phyloP scores from a whole-genome alignment of 2,797 vertebrate genomes.

The Ptychadena robeensis region DNA sequence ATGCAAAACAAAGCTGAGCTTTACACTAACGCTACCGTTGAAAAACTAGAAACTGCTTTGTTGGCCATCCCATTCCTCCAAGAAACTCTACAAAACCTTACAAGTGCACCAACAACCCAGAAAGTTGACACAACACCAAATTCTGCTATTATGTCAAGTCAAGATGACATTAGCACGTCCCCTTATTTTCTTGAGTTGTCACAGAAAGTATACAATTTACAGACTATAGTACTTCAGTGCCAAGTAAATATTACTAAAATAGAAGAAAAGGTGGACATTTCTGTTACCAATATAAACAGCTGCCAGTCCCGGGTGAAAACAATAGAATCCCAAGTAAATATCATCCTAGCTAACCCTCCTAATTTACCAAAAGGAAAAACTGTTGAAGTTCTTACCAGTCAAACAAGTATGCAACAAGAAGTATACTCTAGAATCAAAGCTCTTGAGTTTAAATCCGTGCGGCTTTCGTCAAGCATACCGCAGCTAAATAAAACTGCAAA shows the following conservation, averaged over 20 bases:
- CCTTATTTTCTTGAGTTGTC: constrained; percentile 66
- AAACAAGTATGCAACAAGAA: constrained; percentile 68
- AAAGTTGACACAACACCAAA: constrained; percentile 63
- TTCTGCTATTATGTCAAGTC: constrained; percentile 55
- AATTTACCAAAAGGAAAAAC: constrained; percentile 70
- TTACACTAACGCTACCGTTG: constrained; percentile 66
- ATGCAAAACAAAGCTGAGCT: constrained; percentile 62
- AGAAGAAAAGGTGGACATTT: constrained; percentile 66
- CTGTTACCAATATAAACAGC: constrained; percentile 60
- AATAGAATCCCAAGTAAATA: constrained; percentile 74
- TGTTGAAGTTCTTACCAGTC: constrained; percentile 45
- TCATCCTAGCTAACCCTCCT: constrained; percentile 69
- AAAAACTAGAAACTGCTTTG: constrained; percentile 69
- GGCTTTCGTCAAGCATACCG: constrained; percentile 70
- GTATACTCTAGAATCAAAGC: constrained; percentile 76
- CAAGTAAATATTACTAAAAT: constrained; percentile 64
- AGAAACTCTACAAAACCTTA: constrained; percentile 70
- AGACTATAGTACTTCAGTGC: constrained; percentile 64
- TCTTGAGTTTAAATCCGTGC: constrained; percentile 74
- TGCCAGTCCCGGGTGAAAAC: constrained; percentile 70
- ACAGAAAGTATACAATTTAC: constrained; percentile 68
- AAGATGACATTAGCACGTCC: constrained; percentile 54
- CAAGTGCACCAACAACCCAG: constrained; percentile 62
- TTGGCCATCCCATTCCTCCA: constrained; percentile 72
- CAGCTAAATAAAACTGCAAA: constrained; percentile 73